Evolutionary conservation across 2,888 invertebrate species (phyloP), one percentile per base, ranked within the genome.

Genomic region (Gasteruption jaculator): DNA sequence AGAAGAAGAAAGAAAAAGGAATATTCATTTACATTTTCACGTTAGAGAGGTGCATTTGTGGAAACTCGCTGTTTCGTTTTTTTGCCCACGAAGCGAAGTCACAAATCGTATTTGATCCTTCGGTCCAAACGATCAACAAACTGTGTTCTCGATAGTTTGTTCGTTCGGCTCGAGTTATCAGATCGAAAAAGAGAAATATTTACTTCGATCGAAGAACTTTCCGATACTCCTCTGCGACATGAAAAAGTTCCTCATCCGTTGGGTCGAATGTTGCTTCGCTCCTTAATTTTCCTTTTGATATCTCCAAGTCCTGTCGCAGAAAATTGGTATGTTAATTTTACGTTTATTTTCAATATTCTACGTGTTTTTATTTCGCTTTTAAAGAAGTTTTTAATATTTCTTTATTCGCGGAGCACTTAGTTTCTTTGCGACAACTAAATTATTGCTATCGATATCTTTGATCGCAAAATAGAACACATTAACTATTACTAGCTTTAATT

Each of bases 121-220:
- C 70, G 70, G 67, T 68, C 70, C 70, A 36, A 60, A 63, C 68
- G 70, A 64, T 67, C 69, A 70, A 65, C 59, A 70, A 69, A 70
- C 70, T 68, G 65, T 56, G 51, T 47, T 57, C 55, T 57, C 45
- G 34, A 48, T 57, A 70, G 70, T 70, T 70, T 70, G 70, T 70
- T 70, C 70, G 70, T 70, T 70, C 68, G 70, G 70, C 70, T 70
- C 70, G 70, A 70, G 68, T 68, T 68, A 70, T 66, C 58, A 57
- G 58, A 56, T 59, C 54, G 58, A 53, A 41, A 42, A 26, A 12
- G n/a, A n/a, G n/a, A n/a, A n/a, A n/a, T n/a, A n/a, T n/a, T n/a
- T n/a, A n/a, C n/a, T n/a, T n/a, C n/a, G n/a, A n/a, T n/a, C 35
- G 34, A 19, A 61, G 44, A 22, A 47, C 40, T 39, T 31, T 53